These are phyloP conservation scores for Hystrix cristata DNA, from an alignment of 2,113 vertebrate genomes.

Conservation along the genomic window DNA sequence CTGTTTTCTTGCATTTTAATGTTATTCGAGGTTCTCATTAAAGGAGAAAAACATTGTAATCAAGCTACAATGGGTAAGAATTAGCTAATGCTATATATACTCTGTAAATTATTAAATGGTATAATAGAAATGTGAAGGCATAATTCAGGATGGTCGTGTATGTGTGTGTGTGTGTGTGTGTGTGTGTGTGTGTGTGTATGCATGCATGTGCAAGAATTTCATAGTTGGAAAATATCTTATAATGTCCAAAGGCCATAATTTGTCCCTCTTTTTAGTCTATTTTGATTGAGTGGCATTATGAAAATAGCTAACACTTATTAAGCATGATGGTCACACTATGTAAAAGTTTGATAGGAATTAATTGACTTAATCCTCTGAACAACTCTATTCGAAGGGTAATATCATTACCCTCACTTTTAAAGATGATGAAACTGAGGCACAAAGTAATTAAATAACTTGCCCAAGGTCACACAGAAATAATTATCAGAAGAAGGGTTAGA, in stretches of 20 bases:
- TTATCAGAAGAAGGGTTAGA: background rate
- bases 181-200: background rate
- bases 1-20: conserved; percentile 49
- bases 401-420: background rate
- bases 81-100: background rate
- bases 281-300: background rate
- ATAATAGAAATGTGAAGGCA: background rate
- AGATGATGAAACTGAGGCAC: background rate
- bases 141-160: background rate
- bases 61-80: background rate
- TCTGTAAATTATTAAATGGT: conserved; percentile 29
- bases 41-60: conserved; percentile 40
- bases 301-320: conserved; percentile 11
- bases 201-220: background rate
- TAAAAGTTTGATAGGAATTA: background rate
- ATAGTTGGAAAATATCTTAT: background rate
- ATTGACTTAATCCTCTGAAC: conserved; percentile 29
- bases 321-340: background rate
- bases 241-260: conserved; percentile 21
- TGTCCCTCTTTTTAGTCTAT: conserved; percentile 11
- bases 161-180: background rate
- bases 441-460: background rate
- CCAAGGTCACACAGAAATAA: background rate
- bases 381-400: background rate
- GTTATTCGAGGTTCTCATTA: background rate